Percentiles rank a stretch among this genome's conserved stretches.
Conservation (phyloP, 2,113 vertebrate genomes). For the Laterallus jamaicensis region DNA sequence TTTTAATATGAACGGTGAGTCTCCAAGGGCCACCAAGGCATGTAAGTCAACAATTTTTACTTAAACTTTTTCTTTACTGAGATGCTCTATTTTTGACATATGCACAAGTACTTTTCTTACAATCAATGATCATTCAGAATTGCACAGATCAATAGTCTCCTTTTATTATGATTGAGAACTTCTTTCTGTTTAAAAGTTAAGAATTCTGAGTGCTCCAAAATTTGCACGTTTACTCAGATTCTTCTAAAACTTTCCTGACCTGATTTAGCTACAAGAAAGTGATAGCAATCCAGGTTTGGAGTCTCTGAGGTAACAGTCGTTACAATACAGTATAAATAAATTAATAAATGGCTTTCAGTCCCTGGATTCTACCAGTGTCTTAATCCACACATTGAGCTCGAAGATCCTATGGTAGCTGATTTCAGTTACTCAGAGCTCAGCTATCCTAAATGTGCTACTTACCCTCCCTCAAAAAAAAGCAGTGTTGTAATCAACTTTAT, state of each 20-base stretch:
- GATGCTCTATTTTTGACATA: neutral
- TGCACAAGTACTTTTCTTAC: neutral
- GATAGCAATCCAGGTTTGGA: neutral
- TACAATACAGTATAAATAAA: neutral
- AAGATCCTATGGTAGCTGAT: neutral
- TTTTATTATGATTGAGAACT: neutral
- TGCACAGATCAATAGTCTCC: neutral
- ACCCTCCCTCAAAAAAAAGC: neutral
- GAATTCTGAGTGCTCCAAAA: neutral
- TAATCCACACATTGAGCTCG: neutral
- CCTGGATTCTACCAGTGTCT: neutral
- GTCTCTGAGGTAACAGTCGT: neutral
- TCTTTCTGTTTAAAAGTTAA: neutral
- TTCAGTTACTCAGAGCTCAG: neutral
- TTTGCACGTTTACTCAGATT: neutral
- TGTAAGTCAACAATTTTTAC: neutral
- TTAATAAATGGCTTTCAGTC: neutral
- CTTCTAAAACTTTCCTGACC: neutral
- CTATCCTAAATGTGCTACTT: neutral
- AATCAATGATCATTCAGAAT: neutral
- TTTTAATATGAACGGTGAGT: neutral
- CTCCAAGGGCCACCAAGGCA: neutral
- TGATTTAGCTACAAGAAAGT: neutral
- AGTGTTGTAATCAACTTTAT: neutral
- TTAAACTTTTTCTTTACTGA: neutral